Evolutionary conservation across 2,888 invertebrate species (phyloP).

Genomic region (Andrena dorsata): DNA sequence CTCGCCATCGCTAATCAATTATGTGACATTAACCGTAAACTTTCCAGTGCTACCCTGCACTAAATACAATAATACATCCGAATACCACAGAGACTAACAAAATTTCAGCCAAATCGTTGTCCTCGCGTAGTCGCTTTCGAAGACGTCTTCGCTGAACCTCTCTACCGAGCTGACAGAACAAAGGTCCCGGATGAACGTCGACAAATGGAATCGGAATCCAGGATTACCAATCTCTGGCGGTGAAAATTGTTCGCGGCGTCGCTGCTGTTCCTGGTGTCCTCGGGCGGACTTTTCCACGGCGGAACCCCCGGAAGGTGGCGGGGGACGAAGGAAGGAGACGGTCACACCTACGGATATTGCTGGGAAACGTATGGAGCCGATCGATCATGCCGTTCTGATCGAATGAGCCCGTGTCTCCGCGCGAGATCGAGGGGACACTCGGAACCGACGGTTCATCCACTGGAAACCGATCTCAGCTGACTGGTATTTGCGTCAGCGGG

Average conservation of each 20-base stretch:
- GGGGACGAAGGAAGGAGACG: constrained; percentile 8
- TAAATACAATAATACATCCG: no score
- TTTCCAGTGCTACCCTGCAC: no score
- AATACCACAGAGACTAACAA: no score
- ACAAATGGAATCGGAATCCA: neutral
- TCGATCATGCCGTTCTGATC: constrained; percentile 75
- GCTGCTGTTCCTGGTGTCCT: constrained; percentile 1
- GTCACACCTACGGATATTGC: constrained; percentile 18
- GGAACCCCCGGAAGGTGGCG: constrained; percentile 25
- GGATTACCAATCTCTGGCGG: neutral
- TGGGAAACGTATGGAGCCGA: constrained; percentile 49
- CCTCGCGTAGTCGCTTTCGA: no score
- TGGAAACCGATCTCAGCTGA: constrained; percentile 78
- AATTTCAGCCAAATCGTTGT: no score
- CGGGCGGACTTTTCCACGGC: constrained; percentile 17
- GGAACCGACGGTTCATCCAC: constrained; percentile 75
- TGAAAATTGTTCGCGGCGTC: neutral
- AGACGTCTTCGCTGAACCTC: no score
- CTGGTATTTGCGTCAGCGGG: constrained; percentile 69
- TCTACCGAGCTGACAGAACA: no score
- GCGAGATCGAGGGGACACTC: constrained; percentile 77
- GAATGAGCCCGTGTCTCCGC: constrained; percentile 71
- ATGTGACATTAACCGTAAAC: no score
- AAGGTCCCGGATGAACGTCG: no score
- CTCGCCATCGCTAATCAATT: no score